Conservation (phyloP, 2,113 vertebrate species). For the Archocentrus centrarchus region DNA sequence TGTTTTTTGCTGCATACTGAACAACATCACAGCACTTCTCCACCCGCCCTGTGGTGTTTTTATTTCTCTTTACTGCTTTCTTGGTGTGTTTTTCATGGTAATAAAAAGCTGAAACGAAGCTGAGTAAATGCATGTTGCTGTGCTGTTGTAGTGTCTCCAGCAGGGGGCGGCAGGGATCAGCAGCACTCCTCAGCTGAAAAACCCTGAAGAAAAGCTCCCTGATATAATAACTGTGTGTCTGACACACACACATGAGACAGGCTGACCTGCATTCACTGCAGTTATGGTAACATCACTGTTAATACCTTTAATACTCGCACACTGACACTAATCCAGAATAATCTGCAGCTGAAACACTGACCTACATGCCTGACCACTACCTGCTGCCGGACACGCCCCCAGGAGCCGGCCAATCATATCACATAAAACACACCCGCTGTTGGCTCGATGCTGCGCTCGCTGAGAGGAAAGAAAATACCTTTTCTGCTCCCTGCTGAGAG, state of each 20-base stretch:
- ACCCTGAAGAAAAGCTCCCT: not conserved
- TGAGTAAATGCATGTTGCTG: not conserved
- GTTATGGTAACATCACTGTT: slow-evolving; percentile 47
- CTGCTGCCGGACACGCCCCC: slow-evolving; percentile 37
- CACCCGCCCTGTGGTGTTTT: not conserved
- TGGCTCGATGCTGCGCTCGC: not conserved
- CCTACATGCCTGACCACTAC: slow-evolving; percentile 60
- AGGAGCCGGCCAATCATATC: slow-evolving; percentile 12
- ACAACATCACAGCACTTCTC: not conserved
- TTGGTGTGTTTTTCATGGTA: not conserved
- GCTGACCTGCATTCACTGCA: slow-evolving; percentile 26
- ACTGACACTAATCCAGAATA: slow-evolving; percentile 50
- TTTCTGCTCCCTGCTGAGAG: not conserved
- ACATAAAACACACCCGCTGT: not conserved
- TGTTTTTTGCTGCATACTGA: not conserved
- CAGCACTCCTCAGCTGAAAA: not conserved
- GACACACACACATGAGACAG: too few species aligned
- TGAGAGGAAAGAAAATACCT: not conserved
- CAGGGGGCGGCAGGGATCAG: slow-evolving; percentile 42
- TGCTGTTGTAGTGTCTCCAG: slow-evolving; percentile 12
- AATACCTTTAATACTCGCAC: slow-evolving; percentile 48
- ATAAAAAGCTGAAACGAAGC: not conserved
- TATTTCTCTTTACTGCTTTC: not conserved
- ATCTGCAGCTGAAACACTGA: slow-evolving; percentile 69
- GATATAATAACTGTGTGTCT: not conserved